Percentiles rank a stretch among this genome's conserved stretches.
phyloP scores from a whole-genome alignment of 1,140 invertebrate genomes.

The Zophobas morio region DNA sequence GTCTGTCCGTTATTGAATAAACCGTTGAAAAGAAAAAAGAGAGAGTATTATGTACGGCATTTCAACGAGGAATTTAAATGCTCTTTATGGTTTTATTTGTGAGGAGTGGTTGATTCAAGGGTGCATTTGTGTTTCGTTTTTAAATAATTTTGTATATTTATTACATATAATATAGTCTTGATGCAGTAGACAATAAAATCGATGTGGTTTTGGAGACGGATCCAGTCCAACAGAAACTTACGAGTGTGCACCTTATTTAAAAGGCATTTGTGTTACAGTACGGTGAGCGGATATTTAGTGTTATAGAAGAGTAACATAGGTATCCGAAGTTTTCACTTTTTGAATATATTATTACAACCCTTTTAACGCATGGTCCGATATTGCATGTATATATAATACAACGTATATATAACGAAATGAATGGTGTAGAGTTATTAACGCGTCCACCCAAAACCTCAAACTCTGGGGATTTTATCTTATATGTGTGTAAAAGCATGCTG shows the following conservation, averaged over 20 bases:
- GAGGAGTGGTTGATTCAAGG: conserved; percentile 44
- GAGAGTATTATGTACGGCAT: background rate
- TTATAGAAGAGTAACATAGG: conserved; percentile 47
- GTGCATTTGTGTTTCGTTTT: conserved; percentile 35
- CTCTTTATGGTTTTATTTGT: conserved; percentile 31
- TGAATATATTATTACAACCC: conserved; percentile 29
- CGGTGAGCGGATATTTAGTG: conserved; percentile 46
- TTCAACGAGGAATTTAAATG: conserved; percentile 3
- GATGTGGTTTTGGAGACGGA: conserved; percentile 35
- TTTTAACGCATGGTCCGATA: conserved; percentile 44
- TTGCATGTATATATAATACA: conserved; percentile 24
- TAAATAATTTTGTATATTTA: background rate
- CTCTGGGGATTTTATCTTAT: conserved; percentile 23
- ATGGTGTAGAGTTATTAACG: conserved; percentile 36
- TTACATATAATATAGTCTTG: conserved; percentile 30
- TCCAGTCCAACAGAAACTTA: conserved; percentile 39
- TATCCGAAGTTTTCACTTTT: conserved; percentile 42
- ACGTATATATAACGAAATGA: conserved; percentile 1
- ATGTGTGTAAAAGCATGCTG: conserved; percentile 17
- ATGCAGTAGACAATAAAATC: conserved; percentile 41
- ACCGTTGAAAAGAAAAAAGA: background rate
- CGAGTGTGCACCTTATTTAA: conserved; percentile 47
- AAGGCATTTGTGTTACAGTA: conserved; percentile 47
- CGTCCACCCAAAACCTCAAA: conserved; percentile 27
- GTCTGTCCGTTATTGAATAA: background rate